phyloP scores from a whole-genome alignment of 92 coral and sea anemone species.

The Phymanthus crucifer region DNA sequence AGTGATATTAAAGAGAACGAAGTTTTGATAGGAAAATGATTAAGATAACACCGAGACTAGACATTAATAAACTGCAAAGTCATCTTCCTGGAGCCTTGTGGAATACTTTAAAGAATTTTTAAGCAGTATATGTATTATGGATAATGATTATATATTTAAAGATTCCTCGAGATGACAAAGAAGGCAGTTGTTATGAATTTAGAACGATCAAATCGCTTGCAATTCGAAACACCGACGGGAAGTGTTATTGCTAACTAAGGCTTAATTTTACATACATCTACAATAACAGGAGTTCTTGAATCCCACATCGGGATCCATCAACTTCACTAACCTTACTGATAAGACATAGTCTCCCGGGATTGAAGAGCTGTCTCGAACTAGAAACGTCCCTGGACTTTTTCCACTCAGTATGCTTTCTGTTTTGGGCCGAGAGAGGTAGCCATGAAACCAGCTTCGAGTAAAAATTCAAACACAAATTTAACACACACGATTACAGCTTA shows the following conservation, averaged over 20 bases:
- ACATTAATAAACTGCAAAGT: too few species aligned
- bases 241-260: neutral
- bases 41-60: too few species aligned
- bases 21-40: neutral
- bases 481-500: neutral
- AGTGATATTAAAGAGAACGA: neutral
- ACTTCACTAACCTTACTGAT: slow-evolving; percentile 76
- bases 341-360: slow-evolving; percentile 90
- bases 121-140: neutral
- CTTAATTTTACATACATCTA: neutral
- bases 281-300: neutral
- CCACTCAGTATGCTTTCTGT: slow-evolving; percentile 74
- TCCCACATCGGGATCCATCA: neutral
- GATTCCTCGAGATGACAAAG: neutral
- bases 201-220: neutral
- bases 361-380: slow-evolving; percentile 89
- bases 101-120: neutral
- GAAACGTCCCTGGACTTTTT: slow-evolving; percentile 80
- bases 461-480: neutral
- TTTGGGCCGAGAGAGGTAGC: slow-evolving; percentile 57
- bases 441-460: slow-evolving; percentile 84
- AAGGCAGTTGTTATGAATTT: neutral
- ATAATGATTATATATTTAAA: neutral
- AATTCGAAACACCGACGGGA: neutral
- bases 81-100: neutral